Percentiles rank a stretch among this genome's conserved stretches.
phyloP scores from a whole-genome alignment of 1,140 invertebrate genomes.

The Phymorhynchus buccinoides region DNA sequence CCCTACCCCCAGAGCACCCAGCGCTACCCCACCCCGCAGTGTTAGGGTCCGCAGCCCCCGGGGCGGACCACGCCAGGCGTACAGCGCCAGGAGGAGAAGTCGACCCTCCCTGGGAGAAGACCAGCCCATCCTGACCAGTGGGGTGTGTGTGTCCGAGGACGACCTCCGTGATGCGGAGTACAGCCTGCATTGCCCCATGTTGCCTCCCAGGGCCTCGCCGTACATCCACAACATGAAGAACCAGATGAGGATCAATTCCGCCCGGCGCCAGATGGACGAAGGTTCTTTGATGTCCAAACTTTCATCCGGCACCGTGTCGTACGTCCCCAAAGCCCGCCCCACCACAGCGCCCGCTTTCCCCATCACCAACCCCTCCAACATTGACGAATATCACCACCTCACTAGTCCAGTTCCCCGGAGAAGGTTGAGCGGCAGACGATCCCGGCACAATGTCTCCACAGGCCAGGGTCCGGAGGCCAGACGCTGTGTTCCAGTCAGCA shows the following conservation, averaged over 20 bases:
- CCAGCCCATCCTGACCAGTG: neutral
- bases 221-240: slow-evolving; percentile 36
- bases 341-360: slow-evolving; percentile 25
- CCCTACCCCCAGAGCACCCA: neutral
- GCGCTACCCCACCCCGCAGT: neutral
- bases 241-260: slow-evolving; percentile 9
- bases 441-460: neutral
- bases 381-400: neutral
- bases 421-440: slow-evolving; percentile 5
- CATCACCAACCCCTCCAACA: slow-evolving; percentile 25
- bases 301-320: neutral
- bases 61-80: neutral
- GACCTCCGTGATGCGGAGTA: neutral
- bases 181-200: neutral
- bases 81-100: neutral
- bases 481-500: neutral
- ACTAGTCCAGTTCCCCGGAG: neutral
- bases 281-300: neutral
- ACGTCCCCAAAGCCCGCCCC: slow-evolving; percentile 15
- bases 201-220: slow-evolving; percentile 29
- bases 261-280: neutral
- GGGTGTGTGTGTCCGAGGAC: neutral
- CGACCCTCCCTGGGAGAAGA: neutral
- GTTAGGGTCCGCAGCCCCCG: neutral
- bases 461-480: neutral